These are phyloP conservation scores for Diphyllodes magnificus DNA, from an alignment of 2,113 vertebrate genomes.

Conservation along the genomic window DNA sequence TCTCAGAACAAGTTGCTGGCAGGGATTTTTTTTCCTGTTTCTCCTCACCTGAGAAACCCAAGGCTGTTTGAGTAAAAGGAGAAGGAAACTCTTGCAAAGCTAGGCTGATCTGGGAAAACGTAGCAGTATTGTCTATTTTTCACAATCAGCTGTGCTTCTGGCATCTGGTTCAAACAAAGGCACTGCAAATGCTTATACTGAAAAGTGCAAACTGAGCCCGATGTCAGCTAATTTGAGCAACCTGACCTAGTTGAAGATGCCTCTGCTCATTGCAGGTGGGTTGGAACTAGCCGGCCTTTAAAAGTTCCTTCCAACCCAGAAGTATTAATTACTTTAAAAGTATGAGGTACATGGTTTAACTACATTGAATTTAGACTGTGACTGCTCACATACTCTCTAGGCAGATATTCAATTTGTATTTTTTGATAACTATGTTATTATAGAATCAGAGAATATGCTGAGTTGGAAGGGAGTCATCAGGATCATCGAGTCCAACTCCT, in stretches of 20 bases:
- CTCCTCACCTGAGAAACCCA: neutral
- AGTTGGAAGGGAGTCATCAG: neutral
- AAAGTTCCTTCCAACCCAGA: neutral
- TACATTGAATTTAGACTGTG: neutral
- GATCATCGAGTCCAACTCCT: neutral
- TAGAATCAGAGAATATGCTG: neutral
- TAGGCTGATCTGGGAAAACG: neutral
- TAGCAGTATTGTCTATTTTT: neutral
- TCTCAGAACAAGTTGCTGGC: neutral
- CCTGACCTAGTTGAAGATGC: neutral
- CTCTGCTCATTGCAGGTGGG: neutral
- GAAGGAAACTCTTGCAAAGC: neutral
- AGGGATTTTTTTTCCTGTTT: neutral
- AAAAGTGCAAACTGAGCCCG: neutral
- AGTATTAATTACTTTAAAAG: neutral
- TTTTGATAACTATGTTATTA: neutral
- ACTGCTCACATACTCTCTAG: neutral
- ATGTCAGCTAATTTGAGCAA: neutral
- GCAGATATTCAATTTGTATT: neutral
- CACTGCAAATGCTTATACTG: neutral
- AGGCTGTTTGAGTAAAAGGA: neutral
- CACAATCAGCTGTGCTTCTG: neutral
- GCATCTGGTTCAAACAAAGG: neutral
- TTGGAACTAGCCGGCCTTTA: neutral
- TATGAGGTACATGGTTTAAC: neutral